A percentile compares a stretch with the other conserved stretches of the same genome.
These are phyloP conservation scores for Hozukius guyotensis DNA, from an alignment of 2,797 vertebrate genomes.

Conservation along the genomic window DNA sequence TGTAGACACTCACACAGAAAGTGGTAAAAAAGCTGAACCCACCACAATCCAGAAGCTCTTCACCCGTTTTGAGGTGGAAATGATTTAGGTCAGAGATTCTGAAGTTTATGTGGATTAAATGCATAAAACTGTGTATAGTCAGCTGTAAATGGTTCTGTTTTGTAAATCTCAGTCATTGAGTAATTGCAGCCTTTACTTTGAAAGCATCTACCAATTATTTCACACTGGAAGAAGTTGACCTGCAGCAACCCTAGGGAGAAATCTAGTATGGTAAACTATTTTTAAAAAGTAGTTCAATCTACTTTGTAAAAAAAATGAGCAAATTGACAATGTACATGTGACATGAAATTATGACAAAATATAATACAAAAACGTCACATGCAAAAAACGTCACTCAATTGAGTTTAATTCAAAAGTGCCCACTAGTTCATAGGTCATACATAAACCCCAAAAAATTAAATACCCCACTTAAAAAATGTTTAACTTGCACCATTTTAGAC, in stretches of 20 bases:
- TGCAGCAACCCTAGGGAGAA: neutral
- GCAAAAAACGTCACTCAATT: too few relatives aligned
- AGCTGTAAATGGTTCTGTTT: neutral
- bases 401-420: too few relatives aligned
- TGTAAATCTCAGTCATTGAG: neutral
- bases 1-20: conserved; percentile 8
- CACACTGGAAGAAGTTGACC: neutral
- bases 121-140: neutral
- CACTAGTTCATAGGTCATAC: too few relatives aligned
- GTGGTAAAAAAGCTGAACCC: neutral
- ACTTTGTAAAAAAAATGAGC: too few relatives aligned
- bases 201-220: neutral
- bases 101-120: neutral
- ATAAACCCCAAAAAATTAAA: too few relatives aligned
- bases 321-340: too few relatives aligned
- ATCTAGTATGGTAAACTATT: neutral
- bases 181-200: neutral
- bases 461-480: too few relatives aligned
- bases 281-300: neutral
- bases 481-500: too few relatives aligned
- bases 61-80: neutral
- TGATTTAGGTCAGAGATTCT: neutral
- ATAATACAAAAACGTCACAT: too few relatives aligned
- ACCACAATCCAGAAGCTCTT: neutral
- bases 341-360: too few relatives aligned